A percentile compares a stretch with the other conserved stretches of the same genome.
phyloP scores from a whole-genome alignment of 2,797 vertebrate species.

The Linurgus olivaceus region DNA sequence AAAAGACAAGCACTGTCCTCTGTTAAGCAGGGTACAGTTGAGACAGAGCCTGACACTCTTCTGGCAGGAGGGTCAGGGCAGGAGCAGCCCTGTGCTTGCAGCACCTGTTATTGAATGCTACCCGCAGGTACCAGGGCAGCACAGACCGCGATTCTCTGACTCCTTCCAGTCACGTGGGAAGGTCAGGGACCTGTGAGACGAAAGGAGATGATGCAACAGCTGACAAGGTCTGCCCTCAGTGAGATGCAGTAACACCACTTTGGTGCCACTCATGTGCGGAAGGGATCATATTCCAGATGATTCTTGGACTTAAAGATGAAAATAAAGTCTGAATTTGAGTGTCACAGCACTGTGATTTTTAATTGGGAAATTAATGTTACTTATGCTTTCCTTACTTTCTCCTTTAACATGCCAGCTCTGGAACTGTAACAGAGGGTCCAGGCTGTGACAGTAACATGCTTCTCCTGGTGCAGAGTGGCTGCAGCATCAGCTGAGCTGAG shows the following conservation, averaged over 20 bases:
- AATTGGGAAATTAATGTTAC: background rate
- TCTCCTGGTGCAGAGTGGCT: background rate
- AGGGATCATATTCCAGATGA: background rate
- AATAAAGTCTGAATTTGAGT: background rate
- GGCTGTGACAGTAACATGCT: background rate
- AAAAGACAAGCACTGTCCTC: background rate
- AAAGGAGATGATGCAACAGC: background rate
- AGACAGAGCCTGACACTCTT: background rate
- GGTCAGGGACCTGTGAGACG: background rate
- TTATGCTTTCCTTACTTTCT: background rate
- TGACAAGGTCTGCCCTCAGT: background rate
- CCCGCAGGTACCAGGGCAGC: conserved; percentile 35
- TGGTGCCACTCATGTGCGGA: too few species aligned
- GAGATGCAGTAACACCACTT: background rate
- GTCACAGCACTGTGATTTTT: background rate
- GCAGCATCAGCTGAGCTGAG: background rate
- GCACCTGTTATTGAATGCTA: conserved; percentile 33
- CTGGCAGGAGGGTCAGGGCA: background rate
- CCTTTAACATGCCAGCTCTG: background rate
- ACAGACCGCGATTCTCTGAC: background rate
- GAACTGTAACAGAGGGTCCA: background rate
- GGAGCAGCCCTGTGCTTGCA: background rate
- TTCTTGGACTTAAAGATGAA: background rate
- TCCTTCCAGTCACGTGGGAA: background rate
- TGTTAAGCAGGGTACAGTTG: conserved; percentile 3